Percentiles rank a stretch among this genome's conserved stretches.
Conservation (phyloP, 2,888 invertebrate genomes). For the Heliconius charithonia region DNA sequence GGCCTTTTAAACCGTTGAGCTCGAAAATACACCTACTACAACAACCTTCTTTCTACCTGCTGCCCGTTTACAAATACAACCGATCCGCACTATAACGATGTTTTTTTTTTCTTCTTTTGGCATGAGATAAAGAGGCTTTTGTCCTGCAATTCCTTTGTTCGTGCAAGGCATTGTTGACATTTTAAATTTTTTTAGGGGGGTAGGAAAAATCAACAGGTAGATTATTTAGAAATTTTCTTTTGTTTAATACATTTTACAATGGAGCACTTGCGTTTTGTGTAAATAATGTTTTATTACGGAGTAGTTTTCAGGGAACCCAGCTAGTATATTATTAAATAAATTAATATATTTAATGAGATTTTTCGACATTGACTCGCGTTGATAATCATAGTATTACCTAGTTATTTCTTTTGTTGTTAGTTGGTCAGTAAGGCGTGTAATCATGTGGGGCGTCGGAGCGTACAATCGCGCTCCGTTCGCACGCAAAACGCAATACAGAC, state of each 20-base stretch:
- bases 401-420: constrained; percentile 63
- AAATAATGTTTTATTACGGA: background rate
- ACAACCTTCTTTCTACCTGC: constrained; percentile 81
- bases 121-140: constrained; percentile 69
- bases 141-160: constrained; percentile 67
- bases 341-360: background rate
- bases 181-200: constrained; percentile 39
- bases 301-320: background rate
- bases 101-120: constrained; percentile 59
- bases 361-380: constrained; percentile 31
- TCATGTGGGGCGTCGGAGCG: constrained; percentile 69
- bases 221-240: constrained; percentile 34
- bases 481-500: constrained; percentile 59
- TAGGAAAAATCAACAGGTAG: constrained; percentile 44
- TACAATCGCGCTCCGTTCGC: constrained; percentile 64
- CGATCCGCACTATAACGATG: constrained; percentile 63
- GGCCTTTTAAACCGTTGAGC: constrained; percentile 63
- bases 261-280: background rate
- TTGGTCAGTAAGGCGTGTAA: constrained; percentile 74
- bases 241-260: constrained; percentile 4
- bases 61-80: constrained; percentile 78
- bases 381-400: constrained; percentile 35
- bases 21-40: constrained; percentile 73
- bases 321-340: background rate
- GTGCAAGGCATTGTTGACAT: constrained; percentile 47